phyloP scores from a whole-genome alignment of 2,113 vertebrate species.

The Gadus chalcogrammus region DNA sequence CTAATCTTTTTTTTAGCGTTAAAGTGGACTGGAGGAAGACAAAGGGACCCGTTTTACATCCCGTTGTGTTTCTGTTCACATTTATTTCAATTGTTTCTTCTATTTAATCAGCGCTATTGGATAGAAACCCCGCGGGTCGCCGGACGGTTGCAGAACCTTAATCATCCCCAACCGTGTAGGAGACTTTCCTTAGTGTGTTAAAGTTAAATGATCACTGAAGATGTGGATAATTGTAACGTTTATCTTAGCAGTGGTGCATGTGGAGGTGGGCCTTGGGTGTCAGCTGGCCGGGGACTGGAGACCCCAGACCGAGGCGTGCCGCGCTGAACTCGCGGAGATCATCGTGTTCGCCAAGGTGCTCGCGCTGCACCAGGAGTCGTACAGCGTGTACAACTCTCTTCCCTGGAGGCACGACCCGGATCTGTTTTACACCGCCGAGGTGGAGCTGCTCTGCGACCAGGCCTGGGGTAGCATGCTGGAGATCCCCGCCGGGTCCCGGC shows the following conservation, averaged over 20 bases:
- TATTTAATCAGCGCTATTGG: no score
- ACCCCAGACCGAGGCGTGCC: conserved; percentile 81
- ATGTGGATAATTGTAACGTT: conserved; percentile 65
- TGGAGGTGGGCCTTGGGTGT: conserved; percentile 56
- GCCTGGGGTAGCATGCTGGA: conserved; percentile 85
- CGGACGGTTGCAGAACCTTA: neutral
- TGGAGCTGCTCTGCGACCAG: conserved; percentile 81
- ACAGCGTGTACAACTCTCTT: conserved; percentile 78
- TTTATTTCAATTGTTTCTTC: neutral
- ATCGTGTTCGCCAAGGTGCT: conserved; percentile 80
- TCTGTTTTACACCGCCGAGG: conserved; percentile 78
- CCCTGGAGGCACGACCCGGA: conserved; percentile 76
- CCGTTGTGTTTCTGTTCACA: neutral
- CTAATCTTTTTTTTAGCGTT: conserved; percentile 11
- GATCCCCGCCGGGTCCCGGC: conserved; percentile 79
- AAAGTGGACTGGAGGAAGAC: neutral
- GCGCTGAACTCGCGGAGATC: conserved; percentile 80
- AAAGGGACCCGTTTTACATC: neutral
- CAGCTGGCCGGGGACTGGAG: conserved; percentile 81
- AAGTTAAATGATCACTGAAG: conserved; percentile 7
- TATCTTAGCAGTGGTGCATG: conserved; percentile 36
- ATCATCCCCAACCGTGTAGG: neutral
- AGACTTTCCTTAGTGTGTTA: neutral
- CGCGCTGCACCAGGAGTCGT: conserved; percentile 75
- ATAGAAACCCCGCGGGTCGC: neutral